Conservation (phyloP, 1,140 invertebrate genomes). For the Cepaea nemoralis region DNA sequence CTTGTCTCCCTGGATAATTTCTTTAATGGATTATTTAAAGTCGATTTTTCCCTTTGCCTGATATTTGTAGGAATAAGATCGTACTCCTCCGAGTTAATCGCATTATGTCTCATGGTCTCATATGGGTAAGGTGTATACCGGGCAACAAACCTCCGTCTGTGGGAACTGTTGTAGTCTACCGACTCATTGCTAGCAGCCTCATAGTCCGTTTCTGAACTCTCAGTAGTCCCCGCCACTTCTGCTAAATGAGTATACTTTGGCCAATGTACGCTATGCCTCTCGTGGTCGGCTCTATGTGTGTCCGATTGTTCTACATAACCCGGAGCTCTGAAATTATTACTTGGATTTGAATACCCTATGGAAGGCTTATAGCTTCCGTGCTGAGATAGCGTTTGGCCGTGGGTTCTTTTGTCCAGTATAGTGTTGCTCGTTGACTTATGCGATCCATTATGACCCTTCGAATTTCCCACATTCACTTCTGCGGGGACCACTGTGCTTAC, state of each 20-base stretch:
- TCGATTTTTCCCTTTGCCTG: background rate
- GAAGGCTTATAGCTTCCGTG: too few species aligned
- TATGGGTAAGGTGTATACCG: background rate
- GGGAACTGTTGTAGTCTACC: background rate
- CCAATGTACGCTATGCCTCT: too few species aligned
- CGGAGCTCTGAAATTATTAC: too few species aligned
- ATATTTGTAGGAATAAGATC: constrained; percentile 3
- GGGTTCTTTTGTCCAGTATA: too few species aligned
- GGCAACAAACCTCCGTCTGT: background rate
- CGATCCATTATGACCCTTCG: too few species aligned
- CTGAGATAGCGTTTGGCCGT: too few species aligned
- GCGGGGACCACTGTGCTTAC: too few species aligned
- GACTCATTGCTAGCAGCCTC: background rate
- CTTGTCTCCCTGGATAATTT: background rate
- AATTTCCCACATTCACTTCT: too few species aligned
- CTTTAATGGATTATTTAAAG: background rate
- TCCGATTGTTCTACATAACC: too few species aligned
- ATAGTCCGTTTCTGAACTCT: background rate
- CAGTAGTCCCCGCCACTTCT: background rate
- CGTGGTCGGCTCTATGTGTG: too few species aligned
- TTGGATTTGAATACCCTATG: too few species aligned
- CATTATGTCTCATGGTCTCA: background rate
- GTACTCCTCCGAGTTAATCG: background rate
- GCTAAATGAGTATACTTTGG: background rate
- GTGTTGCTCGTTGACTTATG: too few species aligned